Percentiles rank a stretch among this genome's conserved stretches.
Conservation (phyloP, 2,888 invertebrate species). For the Callyntrura guangdongensis region DNA sequence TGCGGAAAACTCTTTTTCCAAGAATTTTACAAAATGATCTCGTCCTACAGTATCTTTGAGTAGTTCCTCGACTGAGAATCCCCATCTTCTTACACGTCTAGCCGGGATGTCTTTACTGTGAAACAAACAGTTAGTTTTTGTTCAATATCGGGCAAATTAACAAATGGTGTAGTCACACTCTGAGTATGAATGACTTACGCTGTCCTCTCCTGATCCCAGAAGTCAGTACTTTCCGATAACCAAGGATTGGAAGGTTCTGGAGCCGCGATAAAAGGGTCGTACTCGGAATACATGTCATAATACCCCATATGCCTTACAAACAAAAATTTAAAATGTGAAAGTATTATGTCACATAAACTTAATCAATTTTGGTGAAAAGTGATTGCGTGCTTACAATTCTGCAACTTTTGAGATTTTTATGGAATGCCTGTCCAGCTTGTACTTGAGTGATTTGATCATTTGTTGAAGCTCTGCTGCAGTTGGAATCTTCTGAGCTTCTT, state of each 20-base stretch:
- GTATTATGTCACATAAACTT: background rate
- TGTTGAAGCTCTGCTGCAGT: constrained; percentile 87
- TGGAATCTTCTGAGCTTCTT: constrained; percentile 86
- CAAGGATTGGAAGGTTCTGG: constrained; percentile 99
- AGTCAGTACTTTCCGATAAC: constrained; percentile 97
- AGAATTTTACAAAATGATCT: constrained; percentile 98
- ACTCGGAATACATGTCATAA: constrained; percentile 98
- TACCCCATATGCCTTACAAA: constrained; percentile 92
- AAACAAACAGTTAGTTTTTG: constrained; percentile 20
- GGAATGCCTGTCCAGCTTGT: constrained; percentile 92
- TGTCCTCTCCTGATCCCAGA: constrained; percentile 98
- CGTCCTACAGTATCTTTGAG: constrained; percentile 97
- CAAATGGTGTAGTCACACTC: no score
- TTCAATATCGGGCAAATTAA: no score
- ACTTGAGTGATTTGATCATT: constrained; percentile 87
- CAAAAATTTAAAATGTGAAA: background rate
- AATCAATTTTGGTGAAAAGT: constrained; percentile 1
- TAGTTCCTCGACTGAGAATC: constrained; percentile 97
- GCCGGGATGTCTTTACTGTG: constrained; percentile 96
- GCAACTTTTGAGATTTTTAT: constrained; percentile 97
- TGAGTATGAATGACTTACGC: constrained; percentile 90
- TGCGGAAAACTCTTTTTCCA: constrained; percentile 99
- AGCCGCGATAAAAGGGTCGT: constrained; percentile 97
- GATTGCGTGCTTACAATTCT: constrained; percentile 91
- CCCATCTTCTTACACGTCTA: constrained; percentile 98